phyloP scores from a whole-genome alignment of 2,113 vertebrate genomes.

The Megatriorchis doriae region DNA sequence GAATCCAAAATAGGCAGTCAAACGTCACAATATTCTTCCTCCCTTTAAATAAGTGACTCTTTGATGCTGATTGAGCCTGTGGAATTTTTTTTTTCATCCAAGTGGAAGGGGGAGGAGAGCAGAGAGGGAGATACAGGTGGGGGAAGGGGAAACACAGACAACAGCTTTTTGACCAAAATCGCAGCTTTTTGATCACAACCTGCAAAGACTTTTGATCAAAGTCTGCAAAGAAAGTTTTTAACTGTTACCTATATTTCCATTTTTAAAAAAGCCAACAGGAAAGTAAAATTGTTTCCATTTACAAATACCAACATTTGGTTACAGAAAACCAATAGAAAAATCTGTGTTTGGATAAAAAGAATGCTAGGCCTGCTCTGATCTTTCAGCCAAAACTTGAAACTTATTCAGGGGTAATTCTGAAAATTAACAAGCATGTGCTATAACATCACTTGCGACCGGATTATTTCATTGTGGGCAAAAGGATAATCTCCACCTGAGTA shows the following conservation, averaged over 20 bases:
- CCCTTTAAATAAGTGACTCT: not conserved
- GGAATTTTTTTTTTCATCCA: not conserved
- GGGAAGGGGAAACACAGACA: not conserved
- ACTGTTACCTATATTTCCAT: not conserved
- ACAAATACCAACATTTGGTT: not conserved
- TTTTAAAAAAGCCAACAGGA: not conserved
- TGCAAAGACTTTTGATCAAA: not conserved
- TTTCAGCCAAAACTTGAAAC: not conserved
- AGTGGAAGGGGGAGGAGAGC: not conserved
- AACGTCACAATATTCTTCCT: not conserved
- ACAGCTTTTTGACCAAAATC: not conserved
- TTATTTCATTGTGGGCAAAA: not conserved
- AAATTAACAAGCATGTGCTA: not conserved
- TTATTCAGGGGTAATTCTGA: not conserved
- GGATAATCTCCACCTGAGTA: not conserved
- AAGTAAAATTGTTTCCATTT: not conserved
- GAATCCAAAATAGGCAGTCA: slow-evolving; percentile 49
- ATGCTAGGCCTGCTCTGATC: not conserved
- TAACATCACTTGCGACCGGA: not conserved
- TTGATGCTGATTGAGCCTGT: not conserved
- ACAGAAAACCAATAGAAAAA: not conserved
- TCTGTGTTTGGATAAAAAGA: not conserved
- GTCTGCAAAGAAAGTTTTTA: not conserved
- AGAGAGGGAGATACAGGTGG: not conserved
- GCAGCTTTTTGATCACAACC: not conserved